phyloP scores from a whole-genome alignment of 2,888 invertebrate species.

The Seladonia tumulorum region DNA sequence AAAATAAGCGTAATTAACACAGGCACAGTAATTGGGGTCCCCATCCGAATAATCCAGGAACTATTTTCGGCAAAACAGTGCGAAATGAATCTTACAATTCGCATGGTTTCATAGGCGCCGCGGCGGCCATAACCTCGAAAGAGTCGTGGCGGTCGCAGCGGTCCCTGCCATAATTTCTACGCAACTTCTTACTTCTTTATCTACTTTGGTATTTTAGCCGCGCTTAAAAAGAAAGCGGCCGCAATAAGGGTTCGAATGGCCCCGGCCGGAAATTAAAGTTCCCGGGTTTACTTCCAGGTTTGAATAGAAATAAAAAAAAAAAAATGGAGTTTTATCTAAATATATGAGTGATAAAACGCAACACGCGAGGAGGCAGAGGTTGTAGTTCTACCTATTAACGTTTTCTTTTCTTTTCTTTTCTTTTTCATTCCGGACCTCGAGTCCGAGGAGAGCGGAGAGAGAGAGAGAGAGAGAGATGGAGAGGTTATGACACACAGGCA shows the following conservation, averaged over 20 bases:
- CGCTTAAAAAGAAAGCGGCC: not conserved
- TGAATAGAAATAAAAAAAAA: not conserved
- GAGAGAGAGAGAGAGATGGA: no score
- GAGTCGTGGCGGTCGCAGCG: not conserved
- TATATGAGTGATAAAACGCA: not conserved
- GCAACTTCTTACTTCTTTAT: conserved; percentile 5
- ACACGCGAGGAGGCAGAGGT: not conserved
- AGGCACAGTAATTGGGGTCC: no score
- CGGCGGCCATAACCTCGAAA: not conserved
- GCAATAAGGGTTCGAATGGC: not conserved
- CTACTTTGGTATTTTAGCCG: not conserved
- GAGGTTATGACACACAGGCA: not conserved
- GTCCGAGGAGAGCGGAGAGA: not conserved
- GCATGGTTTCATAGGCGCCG: not conserved
- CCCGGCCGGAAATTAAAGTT: conserved; percentile 17
- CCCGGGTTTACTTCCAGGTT: not conserved
- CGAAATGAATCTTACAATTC: no score
- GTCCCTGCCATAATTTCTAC: not conserved
- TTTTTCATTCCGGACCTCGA: not conserved
- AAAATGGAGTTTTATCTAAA: not conserved
- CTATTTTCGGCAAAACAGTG: no score
- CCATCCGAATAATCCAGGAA: no score
- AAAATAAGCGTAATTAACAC: no score
- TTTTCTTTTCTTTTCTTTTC: no score
- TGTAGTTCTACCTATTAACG: not conserved